These are phyloP conservation scores for Mycetomoellerius zeteki DNA, from an alignment of 1,140 invertebrate genomes.

Conservation along the genomic window DNA sequence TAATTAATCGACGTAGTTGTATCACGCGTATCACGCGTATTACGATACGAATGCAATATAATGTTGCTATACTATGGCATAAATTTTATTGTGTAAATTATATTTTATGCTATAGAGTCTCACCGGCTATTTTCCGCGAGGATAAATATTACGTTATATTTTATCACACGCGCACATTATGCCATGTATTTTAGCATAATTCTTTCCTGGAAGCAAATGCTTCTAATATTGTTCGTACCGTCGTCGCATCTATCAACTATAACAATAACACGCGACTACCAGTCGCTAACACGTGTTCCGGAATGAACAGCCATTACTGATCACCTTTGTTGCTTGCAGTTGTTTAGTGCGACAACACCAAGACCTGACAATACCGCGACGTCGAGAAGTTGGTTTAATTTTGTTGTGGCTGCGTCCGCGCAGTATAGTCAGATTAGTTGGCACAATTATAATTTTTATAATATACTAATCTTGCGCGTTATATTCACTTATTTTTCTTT, in stretches of 20 bases:
- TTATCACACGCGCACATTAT: not conserved
- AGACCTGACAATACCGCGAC: not conserved
- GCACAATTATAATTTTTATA: constrained; percentile 7
- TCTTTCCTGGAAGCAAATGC: not conserved
- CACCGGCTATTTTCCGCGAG: not conserved
- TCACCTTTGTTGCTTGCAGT: not conserved
- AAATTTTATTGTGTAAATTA: not conserved
- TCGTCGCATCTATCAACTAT: not conserved
- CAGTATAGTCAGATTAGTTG: not conserved
- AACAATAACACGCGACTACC: constrained; percentile 66
- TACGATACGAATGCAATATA: not conserved
- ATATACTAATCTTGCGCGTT: not conserved
- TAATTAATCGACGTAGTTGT: not conserved
- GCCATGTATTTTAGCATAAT: not conserved
- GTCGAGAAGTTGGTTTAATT: not conserved
- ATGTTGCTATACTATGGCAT: not conserved
- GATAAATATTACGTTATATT: not conserved
- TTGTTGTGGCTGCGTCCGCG: not conserved
- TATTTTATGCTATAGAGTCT: not conserved
- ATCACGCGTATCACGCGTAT: not conserved
- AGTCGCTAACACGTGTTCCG: constrained; percentile 63
- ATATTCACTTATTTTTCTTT: not conserved
- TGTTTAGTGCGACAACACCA: constrained; percentile 43
- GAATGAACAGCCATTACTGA: constrained; percentile 13
- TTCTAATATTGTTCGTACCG: not conserved